Evolutionary conservation across 2,113 vertebrate genomes (phyloP).

Genomic region (Lota lota): DNA sequence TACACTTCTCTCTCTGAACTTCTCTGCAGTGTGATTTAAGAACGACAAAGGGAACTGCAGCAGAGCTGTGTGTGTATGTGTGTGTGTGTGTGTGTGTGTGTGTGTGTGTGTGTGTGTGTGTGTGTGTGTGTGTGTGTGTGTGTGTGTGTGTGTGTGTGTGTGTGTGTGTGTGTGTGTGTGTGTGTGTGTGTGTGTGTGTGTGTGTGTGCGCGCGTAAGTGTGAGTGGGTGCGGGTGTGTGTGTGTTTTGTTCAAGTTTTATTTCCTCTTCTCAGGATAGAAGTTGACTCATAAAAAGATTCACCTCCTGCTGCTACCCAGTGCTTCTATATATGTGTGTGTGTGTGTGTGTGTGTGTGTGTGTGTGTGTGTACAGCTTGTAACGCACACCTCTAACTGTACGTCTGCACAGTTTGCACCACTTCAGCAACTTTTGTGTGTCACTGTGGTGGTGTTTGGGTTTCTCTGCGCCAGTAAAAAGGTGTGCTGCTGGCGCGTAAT

Average conservation of each 20-base stretch:
- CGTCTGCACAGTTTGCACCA: background rate
- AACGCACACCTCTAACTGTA: constrained; percentile 13
- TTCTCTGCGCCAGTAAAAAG: background rate
- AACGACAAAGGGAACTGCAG: constrained; percentile 28
- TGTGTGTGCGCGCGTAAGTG: too few relatives aligned
- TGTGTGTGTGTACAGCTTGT: constrained; percentile 4
- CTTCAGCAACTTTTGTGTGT: background rate
- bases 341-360: constrained; percentile 8
- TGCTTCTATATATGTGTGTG: constrained; percentile 12
- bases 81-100: too few relatives aligned
- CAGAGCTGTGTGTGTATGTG: constrained; percentile 14
- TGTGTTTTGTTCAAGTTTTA: constrained; percentile 34
- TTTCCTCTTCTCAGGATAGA: constrained; percentile 38
- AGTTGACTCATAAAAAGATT: constrained; percentile 55
- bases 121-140: too few relatives aligned
- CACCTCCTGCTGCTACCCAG: constrained; percentile 42
- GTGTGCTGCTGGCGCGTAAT: background rate
- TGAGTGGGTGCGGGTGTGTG: too few relatives aligned
- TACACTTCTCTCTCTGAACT: constrained; percentile 40
- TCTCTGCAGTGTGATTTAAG: constrained; percentile 59
- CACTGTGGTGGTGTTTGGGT: background rate
- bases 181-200: too few relatives aligned
- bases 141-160: background rate
- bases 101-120: too few relatives aligned
- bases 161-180: background rate